These are phyloP conservation scores for Eledone cirrhosa DNA, from an alignment of 2,888 invertebrate genomes.

Conservation along the genomic window DNA sequence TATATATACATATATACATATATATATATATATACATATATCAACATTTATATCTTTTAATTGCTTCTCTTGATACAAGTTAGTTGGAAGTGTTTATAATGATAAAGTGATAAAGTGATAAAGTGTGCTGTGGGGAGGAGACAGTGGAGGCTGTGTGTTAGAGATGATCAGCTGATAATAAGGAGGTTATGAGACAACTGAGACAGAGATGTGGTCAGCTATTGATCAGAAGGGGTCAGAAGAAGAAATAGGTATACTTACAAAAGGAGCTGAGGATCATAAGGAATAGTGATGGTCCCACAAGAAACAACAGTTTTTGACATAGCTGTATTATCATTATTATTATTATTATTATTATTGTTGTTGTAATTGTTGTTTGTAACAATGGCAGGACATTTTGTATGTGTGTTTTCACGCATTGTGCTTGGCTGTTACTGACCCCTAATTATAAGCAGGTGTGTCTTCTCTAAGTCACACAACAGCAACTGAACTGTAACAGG, in stretches of 20 bases:
- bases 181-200: too few species aligned
- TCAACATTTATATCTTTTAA: too few species aligned
- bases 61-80: too few species aligned
- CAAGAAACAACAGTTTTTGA: constrained; percentile 8
- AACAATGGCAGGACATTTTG: neutral
- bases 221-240: neutral
- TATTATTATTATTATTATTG: neutral
- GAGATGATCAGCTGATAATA: too few species aligned
- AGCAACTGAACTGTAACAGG: too few species aligned
- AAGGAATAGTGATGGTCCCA: constrained; percentile 34
- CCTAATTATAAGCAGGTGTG: constrained; percentile 4
- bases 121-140: too few species aligned
- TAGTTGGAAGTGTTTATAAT: too few species aligned
- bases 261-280: constrained; percentile 35
- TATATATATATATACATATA: too few species aligned
- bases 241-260: constrained; percentile 32
- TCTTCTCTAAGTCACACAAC: neutral
- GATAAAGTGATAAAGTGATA: too few species aligned
- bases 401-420: constrained; percentile 1
- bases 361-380: constrained; percentile 9
- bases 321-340: neutral
- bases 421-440: constrained; percentile 3
- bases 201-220: neutral
- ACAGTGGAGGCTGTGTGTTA: too few species aligned
- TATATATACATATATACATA: too few species aligned